A percentile compares a stretch with the other conserved stretches of the same genome.
Evolutionary conservation across 2,113 vertebrate species (phyloP).

Genomic region (Quiscalus mexicanus): DNA sequence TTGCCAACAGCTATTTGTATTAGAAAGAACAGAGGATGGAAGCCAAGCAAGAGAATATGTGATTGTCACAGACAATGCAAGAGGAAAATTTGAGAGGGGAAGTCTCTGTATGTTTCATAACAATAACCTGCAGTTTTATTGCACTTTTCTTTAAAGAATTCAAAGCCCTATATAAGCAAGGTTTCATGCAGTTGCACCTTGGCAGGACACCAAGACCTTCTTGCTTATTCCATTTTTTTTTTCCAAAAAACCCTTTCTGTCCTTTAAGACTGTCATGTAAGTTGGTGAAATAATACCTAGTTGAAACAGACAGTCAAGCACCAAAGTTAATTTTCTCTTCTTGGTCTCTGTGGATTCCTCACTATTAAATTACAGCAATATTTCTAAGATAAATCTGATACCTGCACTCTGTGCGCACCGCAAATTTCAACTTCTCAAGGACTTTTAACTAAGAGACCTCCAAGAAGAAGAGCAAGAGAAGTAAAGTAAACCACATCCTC

Average conservation of each 20-base stretch:
- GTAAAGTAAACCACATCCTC: not conserved
- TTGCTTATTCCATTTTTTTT: not conserved
- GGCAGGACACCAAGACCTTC: constrained; percentile 4
- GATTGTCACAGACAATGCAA: rapidly evolving
- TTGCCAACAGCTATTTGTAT: not conserved
- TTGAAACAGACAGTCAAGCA: constrained; percentile 30
- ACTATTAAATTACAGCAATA: not conserved
- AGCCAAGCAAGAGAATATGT: not conserved
- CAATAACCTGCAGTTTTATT: not conserved
- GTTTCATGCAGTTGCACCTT: not conserved
- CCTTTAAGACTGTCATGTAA: constrained; percentile 10
- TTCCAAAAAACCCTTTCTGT: not conserved
- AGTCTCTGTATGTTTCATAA: not conserved
- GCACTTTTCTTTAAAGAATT: not conserved
- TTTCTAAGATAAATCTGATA: constrained; percentile 2
- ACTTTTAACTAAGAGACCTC: not conserved
- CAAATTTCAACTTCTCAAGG: constrained; percentile 1
- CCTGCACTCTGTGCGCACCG: not conserved
- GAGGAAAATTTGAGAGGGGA: not conserved
- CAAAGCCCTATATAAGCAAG: not conserved
- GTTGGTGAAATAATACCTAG: constrained; percentile 24
- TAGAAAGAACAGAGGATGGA: not conserved
- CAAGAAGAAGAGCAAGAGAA: not conserved
- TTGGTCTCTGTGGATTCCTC: not conserved
- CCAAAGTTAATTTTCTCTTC: constrained; percentile 19